Conservation (phyloP, 2,113 vertebrate species). For the Malurus cyaneus region DNA sequence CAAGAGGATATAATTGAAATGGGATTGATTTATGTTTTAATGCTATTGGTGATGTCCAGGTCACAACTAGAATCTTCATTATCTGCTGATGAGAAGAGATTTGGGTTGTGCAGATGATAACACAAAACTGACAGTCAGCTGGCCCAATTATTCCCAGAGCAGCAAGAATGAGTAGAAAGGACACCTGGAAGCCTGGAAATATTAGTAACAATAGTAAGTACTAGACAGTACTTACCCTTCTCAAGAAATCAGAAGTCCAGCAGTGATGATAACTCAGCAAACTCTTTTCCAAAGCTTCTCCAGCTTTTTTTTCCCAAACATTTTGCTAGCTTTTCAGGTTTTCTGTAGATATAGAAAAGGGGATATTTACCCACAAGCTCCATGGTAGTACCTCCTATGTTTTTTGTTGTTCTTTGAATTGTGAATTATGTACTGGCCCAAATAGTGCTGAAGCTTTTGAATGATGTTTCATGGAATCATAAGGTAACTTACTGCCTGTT, state of each 20-base stretch:
- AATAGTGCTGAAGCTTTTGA: neutral
- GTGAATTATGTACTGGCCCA: neutral
- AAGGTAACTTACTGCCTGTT: neutral
- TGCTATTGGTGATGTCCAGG: neutral
- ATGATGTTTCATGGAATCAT: neutral
- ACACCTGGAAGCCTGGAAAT: neutral
- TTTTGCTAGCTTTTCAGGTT: neutral
- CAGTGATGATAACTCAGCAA: neutral
- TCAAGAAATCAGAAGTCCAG: neutral
- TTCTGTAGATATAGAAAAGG: neutral
- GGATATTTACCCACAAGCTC: neutral
- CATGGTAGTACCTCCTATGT: neutral
- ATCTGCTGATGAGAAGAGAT: neutral
- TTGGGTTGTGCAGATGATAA: neutral
- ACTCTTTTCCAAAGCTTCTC: neutral
- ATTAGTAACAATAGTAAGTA: neutral
- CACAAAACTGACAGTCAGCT: neutral
- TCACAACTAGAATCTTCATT: neutral
- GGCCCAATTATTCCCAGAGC: neutral
- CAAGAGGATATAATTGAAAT: neutral
- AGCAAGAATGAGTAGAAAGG: neutral
- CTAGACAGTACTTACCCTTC: neutral
- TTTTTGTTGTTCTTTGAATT: neutral
- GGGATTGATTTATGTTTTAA: neutral
- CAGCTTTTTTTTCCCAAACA: neutral